phyloP scores from a whole-genome alignment of 2,888 invertebrate species.

The Isotomurus palustris region DNA sequence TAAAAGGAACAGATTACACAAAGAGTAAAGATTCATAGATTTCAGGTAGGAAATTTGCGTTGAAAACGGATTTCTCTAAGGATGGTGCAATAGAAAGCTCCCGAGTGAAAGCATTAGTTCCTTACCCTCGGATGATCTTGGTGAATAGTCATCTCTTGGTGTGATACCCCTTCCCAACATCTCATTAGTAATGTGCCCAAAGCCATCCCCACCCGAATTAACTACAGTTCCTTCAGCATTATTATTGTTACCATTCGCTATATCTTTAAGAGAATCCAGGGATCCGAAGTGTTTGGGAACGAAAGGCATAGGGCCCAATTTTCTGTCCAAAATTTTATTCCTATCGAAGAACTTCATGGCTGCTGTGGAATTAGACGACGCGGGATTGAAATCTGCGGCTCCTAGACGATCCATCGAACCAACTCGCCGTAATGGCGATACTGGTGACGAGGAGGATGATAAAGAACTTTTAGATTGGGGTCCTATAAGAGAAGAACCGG shows the following conservation, averaged over 20 bases:
- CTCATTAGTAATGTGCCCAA: background rate
- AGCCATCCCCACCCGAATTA: background rate
- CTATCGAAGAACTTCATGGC: background rate
- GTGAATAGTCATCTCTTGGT: constrained; percentile 38
- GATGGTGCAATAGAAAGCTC: constrained; percentile 9
- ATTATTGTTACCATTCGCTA: constrained; percentile 33
- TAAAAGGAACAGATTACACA: background rate
- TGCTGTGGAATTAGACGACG: background rate
- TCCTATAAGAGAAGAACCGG: background rate
- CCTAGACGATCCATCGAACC: constrained; percentile 39
- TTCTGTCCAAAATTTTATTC: constrained; percentile 14
- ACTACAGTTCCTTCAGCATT: constrained; percentile 24
- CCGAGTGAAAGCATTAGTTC: background rate
- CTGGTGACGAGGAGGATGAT: background rate
- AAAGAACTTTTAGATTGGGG: constrained; percentile 15
- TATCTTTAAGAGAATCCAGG: constrained; percentile 57
- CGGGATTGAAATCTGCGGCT: background rate
- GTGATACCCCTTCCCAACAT: constrained; percentile 11
- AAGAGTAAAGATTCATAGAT: too few species aligned
- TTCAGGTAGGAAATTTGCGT: too few species aligned
- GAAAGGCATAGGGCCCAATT: constrained; percentile 12
- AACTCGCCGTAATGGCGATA: constrained; percentile 28
- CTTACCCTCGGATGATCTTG: constrained; percentile 45
- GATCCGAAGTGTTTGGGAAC: constrained; percentile 54
- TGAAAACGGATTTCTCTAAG: too few species aligned